phyloP scores from a whole-genome alignment of 2,888 invertebrate species.

The Trichogramma evanescens region DNA sequence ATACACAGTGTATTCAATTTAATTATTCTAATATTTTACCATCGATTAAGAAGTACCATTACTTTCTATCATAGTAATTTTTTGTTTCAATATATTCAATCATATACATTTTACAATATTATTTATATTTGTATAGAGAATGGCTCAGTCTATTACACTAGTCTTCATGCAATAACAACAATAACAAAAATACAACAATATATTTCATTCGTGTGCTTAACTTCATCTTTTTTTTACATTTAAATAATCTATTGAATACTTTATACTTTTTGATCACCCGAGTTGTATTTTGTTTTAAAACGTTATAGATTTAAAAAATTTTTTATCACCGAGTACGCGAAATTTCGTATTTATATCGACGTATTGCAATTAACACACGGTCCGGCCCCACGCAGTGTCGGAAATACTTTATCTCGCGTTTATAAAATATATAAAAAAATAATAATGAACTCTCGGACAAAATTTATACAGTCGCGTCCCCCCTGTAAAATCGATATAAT shows the following conservation, averaged over 20 bases:
- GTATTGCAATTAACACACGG: slow-evolving; percentile 17
- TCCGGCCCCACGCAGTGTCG: slow-evolving; percentile 3
- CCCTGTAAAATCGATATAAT: too few species aligned
- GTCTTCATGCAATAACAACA: slow-evolving; percentile 45
- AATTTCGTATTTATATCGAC: not conserved
- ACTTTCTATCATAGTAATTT: slow-evolving; percentile 21
- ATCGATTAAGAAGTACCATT: slow-evolving; percentile 39
- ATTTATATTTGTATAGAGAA: slow-evolving; percentile 36
- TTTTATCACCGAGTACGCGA: slow-evolving; percentile 10
- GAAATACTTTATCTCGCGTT: slow-evolving; percentile 11
- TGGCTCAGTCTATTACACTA: slow-evolving; percentile 45
- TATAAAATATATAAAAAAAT: slow-evolving; percentile 10
- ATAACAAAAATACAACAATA: slow-evolving; percentile 42
- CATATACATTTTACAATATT: slow-evolving; percentile 32
- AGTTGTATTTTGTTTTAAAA: slow-evolving; percentile 10
- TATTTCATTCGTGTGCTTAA: slow-evolving; percentile 34
- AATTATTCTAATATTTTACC: slow-evolving; percentile 41
- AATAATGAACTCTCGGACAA: not conserved
- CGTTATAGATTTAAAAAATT: not conserved
- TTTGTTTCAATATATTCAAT: slow-evolving; percentile 41
- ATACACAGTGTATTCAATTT: slow-evolving; percentile 39
- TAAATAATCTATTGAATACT: not conserved
- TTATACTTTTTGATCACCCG: slow-evolving; percentile 17
- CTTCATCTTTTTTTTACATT: slow-evolving; percentile 10
- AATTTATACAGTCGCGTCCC: too few species aligned